phyloP scores from a whole-genome alignment of 2,797 vertebrate genomes.

The Cercopithecus neglectus region DNA sequence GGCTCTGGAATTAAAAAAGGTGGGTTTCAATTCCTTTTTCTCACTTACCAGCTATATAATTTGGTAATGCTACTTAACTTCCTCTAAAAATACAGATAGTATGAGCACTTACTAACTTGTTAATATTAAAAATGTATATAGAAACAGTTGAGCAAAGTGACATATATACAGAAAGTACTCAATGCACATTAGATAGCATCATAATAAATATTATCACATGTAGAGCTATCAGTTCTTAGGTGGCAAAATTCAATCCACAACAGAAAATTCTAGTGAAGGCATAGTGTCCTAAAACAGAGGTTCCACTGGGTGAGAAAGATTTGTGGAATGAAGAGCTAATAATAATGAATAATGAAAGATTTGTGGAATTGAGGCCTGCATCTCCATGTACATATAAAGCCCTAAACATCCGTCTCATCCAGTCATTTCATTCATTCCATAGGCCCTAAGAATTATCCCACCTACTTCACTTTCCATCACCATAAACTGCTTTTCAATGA shows the following conservation, averaged over 20 bases:
- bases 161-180: background rate
- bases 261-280: background rate
- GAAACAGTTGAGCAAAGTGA: background rate
- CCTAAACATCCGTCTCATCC: background rate
- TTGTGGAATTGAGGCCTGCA: background rate
- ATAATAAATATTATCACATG: background rate
- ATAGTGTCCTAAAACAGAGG: background rate
- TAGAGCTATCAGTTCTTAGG: background rate
- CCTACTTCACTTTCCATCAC: background rate
- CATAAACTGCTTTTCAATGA: background rate
- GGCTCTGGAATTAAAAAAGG: background rate
- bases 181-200: background rate
- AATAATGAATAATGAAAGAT: background rate
- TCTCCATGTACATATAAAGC: background rate
- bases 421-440: background rate
- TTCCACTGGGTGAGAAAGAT: background rate
- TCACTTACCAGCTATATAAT: background rate
- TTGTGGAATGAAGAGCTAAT: background rate
- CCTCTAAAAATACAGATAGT: background rate
- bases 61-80: background rate
- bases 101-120: background rate
- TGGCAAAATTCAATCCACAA: background rate
- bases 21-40: background rate
- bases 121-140: background rate
- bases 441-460: background rate